Base-by-base conservation (phyloP, 2,113 vertebrate species). In the Perccottus glenii region DNA sequence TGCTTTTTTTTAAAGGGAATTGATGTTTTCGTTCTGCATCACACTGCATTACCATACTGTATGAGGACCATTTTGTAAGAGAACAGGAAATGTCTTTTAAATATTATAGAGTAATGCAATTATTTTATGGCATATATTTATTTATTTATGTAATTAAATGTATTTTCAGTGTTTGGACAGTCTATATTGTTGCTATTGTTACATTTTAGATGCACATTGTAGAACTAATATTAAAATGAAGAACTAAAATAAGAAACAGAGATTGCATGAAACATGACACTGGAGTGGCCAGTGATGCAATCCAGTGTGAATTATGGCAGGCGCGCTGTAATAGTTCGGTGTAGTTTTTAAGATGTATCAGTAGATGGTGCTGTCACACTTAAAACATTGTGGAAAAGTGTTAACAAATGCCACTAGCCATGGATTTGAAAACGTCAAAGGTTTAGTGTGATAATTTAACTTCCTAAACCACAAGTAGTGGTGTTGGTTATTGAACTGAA, bases 1-100 rank as follows among this genome's bases (percentile, higher is more conserved):
- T 90, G 85, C 85, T 87, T 85, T 91, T n/a, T 89, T 75, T 9
- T 62, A 49, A 49, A 47, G 19, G 48, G 65, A 63, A 68, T 81
- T 15, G 12, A 75, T 49, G 46, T 60, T 10, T 67, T 9, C 46
- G 57, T 19, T 4, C 65, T 45, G 15, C 15, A 70, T 58, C 11
- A 44, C 12, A 8, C 36, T 27, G 4, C 16, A 50, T 19, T 46
- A 72, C 65, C 53, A 14, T 36, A 33, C n/a, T 55, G 12, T 5
- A 36, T 4, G 6, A 55, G 33, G 33, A 58, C 53, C 64, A 64
- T 70, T 58, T 19, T 9, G 5, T 45, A 46, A 40, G 14, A 59
- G 35, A 11, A 68, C 49, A 51, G 5, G 49, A 51, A 51, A 51
- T 51, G 49, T 53, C 32, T 3, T 57, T 46, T 44, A 48, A 72